Conservation (phyloP, 1,140 invertebrate species). For the Brachionus sp. region DNA sequence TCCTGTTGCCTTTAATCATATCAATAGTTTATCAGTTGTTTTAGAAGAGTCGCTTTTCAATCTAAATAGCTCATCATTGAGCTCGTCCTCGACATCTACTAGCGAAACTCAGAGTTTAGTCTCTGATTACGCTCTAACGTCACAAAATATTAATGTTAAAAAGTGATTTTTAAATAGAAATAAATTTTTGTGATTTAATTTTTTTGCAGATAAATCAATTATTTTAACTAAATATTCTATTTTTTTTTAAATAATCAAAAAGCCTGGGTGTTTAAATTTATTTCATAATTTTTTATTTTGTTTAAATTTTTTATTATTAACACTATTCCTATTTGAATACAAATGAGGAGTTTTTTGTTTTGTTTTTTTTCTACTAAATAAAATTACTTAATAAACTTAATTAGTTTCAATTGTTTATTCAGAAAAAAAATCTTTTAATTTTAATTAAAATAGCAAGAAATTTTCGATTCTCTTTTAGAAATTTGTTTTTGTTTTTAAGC, state of each 20-base stretch:
- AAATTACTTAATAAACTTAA: too few species aligned
- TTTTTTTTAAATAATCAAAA: background rate
- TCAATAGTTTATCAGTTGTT: constrained; percentile 38
- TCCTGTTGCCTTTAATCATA: constrained; percentile 42
- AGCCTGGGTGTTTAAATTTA: background rate
- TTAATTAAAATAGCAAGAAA: too few species aligned
- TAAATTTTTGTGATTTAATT: background rate
- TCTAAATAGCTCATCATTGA: background rate
- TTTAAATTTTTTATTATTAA: too few species aligned
- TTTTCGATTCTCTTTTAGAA: too few species aligned
- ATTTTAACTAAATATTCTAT: background rate
- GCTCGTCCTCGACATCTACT: background rate
- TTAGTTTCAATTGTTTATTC: too few species aligned
- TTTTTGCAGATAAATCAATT: background rate
- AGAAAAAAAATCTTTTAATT: too few species aligned
- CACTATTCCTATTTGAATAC: too few species aligned
- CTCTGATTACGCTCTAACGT: background rate
- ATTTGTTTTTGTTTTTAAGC: too few species aligned
- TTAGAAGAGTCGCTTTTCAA: constrained; percentile 5
- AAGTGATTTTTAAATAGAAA: background rate
- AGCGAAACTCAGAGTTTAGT: constrained; percentile 7
- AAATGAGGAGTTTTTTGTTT: too few species aligned
- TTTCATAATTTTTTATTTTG: too few species aligned
- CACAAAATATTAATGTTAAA: background rate
- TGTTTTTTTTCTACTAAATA: too few species aligned